A percentile compares a stretch with the other conserved stretches of the same genome.
phyloP scores from a whole-genome alignment of 1,140 invertebrate species.

The Phortica variegata region DNA sequence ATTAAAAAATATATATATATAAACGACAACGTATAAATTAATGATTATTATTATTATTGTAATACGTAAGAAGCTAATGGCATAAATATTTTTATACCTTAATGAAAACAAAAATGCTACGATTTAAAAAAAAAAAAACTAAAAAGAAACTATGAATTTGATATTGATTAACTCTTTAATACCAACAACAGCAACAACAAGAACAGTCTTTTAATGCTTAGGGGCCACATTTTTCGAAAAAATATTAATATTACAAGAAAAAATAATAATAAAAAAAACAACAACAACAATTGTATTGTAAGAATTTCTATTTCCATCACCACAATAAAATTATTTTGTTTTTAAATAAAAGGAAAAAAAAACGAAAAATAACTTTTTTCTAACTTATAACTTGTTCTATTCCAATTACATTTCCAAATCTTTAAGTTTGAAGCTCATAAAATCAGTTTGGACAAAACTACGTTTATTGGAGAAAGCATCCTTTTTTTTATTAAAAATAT shows the following conservation, averaged over 20 bases:
- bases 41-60: constrained; percentile 44
- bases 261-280: constrained; percentile 23
- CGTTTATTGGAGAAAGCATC: background rate
- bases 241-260: constrained; percentile 38
- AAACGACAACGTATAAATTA: no score
- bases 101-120: constrained; percentile 16
- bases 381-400: no score
- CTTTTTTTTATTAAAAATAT: background rate
- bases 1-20: constrained; percentile 32
- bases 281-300: constrained; percentile 51
- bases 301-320: constrained; percentile 55
- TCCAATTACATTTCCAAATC: no score
- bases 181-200: constrained; percentile 30
- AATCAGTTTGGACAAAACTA: no score
- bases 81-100: constrained; percentile 49
- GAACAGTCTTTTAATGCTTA: constrained; percentile 54
- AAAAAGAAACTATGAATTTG: constrained; percentile 36
- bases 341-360: constrained; percentile 39
- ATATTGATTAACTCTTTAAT: constrained; percentile 28
- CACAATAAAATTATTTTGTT: constrained; percentile 53
- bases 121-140: constrained; percentile 17
- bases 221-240: constrained; percentile 54
- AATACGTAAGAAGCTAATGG: constrained; percentile 45
- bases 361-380: no score
- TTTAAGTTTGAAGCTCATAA: no score